Evolutionary conservation across 2,797 vertebrate genomes (phyloP).

Genomic region (Melanotaenia boesemani): DNA sequence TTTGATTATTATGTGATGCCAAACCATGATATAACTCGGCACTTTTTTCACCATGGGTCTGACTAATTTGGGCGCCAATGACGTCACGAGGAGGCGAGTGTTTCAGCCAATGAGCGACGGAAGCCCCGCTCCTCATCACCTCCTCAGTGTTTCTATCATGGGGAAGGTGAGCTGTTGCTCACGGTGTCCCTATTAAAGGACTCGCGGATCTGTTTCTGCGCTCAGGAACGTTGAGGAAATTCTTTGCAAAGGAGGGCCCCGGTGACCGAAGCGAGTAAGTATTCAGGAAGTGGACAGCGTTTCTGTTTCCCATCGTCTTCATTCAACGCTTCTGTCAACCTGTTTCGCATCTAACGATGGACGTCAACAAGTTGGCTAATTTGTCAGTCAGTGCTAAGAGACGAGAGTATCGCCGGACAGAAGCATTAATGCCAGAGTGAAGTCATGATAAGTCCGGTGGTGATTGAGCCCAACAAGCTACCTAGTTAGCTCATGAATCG

Average conservation of each 20-base stretch:
- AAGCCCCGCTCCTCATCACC: slow-evolving; percentile 32
- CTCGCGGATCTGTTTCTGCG: neutral
- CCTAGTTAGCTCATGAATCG: neutral
- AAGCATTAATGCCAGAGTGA: rapidly evolving
- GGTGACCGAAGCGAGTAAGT: slow-evolving; percentile 16
- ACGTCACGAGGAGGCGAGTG: slow-evolving; percentile 74
- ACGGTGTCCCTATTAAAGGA: slow-evolving; percentile 1
- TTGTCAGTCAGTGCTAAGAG: slow-evolving; percentile 13
- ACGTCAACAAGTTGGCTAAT: slow-evolving; percentile 58
- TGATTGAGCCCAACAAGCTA: neutral
- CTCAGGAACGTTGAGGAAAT: neutral
- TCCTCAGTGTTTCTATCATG: slow-evolving; percentile 43
- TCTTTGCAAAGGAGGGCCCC: neutral
- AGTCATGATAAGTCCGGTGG: neutral
- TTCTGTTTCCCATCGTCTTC: neutral
- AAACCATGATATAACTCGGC: too few species aligned
- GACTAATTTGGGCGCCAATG: slow-evolving; percentile 14
- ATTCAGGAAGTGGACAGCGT: neutral
- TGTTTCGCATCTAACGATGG: slow-evolving; percentile 18
- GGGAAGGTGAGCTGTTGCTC: slow-evolving; percentile 44
- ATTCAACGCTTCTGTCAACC: slow-evolving; percentile 8
- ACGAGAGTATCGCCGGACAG: neutral
- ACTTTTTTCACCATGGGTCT: neutral
- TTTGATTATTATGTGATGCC: too few species aligned
- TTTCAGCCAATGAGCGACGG: slow-evolving; percentile 66